Conservation (phyloP, 2,888 invertebrate genomes). For the Drosophila testacea region DNA sequence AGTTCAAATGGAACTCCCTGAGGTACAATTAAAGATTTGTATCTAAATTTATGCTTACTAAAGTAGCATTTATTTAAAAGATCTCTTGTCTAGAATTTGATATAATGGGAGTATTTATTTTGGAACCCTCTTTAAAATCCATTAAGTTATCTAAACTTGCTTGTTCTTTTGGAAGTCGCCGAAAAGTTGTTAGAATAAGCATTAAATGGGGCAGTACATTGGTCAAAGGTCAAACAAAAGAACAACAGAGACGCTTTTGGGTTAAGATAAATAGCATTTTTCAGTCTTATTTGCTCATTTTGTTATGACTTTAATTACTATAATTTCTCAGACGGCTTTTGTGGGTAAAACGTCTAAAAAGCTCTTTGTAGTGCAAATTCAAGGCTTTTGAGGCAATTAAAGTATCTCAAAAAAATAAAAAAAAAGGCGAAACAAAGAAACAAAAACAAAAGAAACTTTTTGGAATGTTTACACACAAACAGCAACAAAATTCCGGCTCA, state of each 20-base stretch:
- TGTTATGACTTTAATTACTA: slow-evolving; percentile 74
- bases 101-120: slow-evolving; percentile 1
- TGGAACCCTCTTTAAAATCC: background rate
- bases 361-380: slow-evolving; percentile 70
- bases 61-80: background rate
- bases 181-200: slow-evolving; percentile 1
- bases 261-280: slow-evolving; percentile 59
- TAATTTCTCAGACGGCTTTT: slow-evolving; percentile 65
- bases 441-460: slow-evolving; percentile 48
- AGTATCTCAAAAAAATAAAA: slow-evolving; percentile 26
- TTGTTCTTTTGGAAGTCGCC: background rate
- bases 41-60: slow-evolving; percentile 2
- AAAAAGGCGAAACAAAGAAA: slow-evolving; percentile 31
- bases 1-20: too few species aligned
- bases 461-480: slow-evolving; percentile 29
- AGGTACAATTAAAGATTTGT: background rate
- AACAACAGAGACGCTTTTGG: slow-evolving; percentile 11
- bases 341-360: slow-evolving; percentile 44
- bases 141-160: slow-evolving; percentile 1
- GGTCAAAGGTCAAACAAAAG: slow-evolving; percentile 35
- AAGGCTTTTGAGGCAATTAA: slow-evolving; percentile 71
- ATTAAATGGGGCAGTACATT: slow-evolving; percentile 26
- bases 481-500: slow-evolving; percentile 6
- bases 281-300: slow-evolving; percentile 54
- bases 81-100: background rate